phyloP scores from a whole-genome alignment of 2,797 vertebrate species.

The Lates japonicus region DNA sequence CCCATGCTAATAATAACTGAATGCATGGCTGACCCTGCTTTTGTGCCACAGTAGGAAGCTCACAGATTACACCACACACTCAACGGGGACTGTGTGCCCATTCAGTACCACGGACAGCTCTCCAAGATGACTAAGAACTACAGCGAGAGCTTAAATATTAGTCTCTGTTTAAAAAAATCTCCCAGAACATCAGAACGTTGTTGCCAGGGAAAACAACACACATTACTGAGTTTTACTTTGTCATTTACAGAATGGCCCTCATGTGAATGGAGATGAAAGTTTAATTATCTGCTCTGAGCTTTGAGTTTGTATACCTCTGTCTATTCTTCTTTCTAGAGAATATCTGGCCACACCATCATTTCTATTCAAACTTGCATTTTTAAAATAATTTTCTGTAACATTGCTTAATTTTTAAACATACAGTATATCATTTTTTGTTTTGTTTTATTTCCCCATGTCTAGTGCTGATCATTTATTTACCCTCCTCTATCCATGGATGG shows the following conservation, averaged over 20 bases:
- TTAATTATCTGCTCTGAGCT: background rate
- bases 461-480: background rate
- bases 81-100: conserved; percentile 11
- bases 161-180: background rate
- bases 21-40: conserved; percentile 77
- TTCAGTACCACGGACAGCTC: conserved; percentile 80
- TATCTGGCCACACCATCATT: background rate
- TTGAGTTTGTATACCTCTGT: background rate
- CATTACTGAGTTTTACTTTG: background rate
- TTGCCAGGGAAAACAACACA: background rate
- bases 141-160: background rate
- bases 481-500: background rate
- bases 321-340: background rate
- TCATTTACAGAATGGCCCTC: background rate
- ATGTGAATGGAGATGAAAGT: background rate
- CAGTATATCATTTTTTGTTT: background rate
- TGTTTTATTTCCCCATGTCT: background rate
- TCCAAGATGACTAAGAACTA: background rate
- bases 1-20: conserved; percentile 70
- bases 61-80: conserved; percentile 44
- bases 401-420: background rate
- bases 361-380: background rate
- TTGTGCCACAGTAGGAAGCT: conserved; percentile 66
- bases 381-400: background rate
- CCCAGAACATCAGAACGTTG: too few relatives aligned